Evolutionary conservation across 2,888 invertebrate genomes (phyloP), one percentile per base, ranked within the genome.

Genomic region (Eristalinus sepulchralis): DNA sequence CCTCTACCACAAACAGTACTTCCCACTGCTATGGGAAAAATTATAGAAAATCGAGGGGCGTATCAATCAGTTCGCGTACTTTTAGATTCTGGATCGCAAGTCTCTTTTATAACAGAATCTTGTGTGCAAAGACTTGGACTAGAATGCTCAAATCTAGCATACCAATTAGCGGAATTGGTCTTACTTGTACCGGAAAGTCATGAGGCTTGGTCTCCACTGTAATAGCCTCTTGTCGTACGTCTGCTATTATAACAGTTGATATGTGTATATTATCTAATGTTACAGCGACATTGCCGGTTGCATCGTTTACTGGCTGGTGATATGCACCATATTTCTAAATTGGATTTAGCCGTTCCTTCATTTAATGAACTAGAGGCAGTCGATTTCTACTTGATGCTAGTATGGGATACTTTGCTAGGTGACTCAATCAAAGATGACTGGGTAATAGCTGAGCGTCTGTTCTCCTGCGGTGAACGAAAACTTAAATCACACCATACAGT

Each of bases 321-420:
- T 11, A 17, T 17, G 17, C 9, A 57, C 5, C 24, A 57, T 8
- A 6, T 57, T 0, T 5, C n/a, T 20, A 6, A 57, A 22, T 22
- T 57, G 17, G 22, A 57, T 3, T 57, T 57, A 1, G 57, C 57
- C 4, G 62, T 33, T 17, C 8, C 17, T 2, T 1, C 9, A 9
- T 33, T 62, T n/a, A 9, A 62, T 33, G 6, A 33, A 10, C 33
- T 5, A 57, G 2, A 22, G 22, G 81, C 71, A 47, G 84, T 82
- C 68, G n/a, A n/a, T n/a, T n/a, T n/a, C n/a, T n/a, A n/a, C n/a
- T n/a, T n/a, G n/a, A n/a, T n/a, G n/a, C n/a, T n/a, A n/a, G n/a
- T n/a, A n/a, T n/a, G n/a, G n/a, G n/a, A n/a, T n/a, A n/a, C n/a
- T n/a, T n/a, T n/a, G n/a, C n/a, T n/a, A n/a, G n/a, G n/a, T n/a